A percentile compares a stretch with the other conserved stretches of the same genome.
phyloP scores from a whole-genome alignment of 2,113 vertebrate species.

The Noctilio leporinus region DNA sequence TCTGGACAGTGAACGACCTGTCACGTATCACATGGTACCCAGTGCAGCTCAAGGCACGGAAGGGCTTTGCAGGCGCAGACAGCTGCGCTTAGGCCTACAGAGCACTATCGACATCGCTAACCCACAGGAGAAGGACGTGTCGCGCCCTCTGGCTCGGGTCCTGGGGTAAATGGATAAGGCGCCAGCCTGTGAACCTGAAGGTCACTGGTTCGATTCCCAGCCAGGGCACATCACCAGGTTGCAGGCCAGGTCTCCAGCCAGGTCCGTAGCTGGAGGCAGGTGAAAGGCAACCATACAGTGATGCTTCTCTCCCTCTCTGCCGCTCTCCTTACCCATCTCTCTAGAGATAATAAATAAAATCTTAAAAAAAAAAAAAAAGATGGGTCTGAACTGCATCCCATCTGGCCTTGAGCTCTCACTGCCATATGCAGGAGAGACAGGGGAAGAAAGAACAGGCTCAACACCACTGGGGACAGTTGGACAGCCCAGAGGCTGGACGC shows the following conservation, averaged over 20 bases:
- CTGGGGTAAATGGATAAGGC: too few species aligned
- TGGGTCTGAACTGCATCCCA: not conserved
- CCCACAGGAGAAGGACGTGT: not conserved
- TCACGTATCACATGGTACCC: not conserved
- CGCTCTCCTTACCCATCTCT: too few species aligned
- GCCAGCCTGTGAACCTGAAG: too few species aligned
- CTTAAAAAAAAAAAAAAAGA: not conserved
- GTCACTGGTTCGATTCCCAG: too few species aligned
- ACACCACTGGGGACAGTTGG: not conserved
- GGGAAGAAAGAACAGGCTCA: not conserved
- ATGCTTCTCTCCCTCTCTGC: too few species aligned
- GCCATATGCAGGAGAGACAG: not conserved
- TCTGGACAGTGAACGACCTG: not conserved
- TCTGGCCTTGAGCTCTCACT: not conserved
- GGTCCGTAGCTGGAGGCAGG: too few species aligned
- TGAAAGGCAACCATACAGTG: too few species aligned
- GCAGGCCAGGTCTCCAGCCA: too few species aligned
- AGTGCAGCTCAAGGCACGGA: not conserved
- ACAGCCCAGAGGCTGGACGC: not conserved
- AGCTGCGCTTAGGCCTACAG: accelerated
- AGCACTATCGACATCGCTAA: not conserved
- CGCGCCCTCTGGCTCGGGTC: not conserved
- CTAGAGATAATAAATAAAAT: too few species aligned
- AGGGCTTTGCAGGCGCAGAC: not conserved
- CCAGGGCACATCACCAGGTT: too few species aligned